phyloP scores from a whole-genome alignment of 53 echinoderm and acorn worm genomes.

The Actinopyga echinites region DNA sequence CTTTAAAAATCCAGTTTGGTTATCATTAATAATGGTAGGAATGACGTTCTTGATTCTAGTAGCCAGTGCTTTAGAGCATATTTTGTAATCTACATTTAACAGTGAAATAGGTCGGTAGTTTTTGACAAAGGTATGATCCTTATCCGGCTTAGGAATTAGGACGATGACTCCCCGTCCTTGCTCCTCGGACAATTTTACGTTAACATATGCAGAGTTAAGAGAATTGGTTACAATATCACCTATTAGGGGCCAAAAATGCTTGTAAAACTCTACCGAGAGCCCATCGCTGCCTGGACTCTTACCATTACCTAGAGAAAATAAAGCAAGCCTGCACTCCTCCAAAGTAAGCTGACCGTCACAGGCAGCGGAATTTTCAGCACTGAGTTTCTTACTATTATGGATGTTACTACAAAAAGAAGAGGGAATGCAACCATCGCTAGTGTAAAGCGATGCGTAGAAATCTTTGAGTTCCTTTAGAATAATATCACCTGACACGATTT shows the following conservation, averaged over 20 bases:
- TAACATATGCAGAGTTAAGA: not conserved
- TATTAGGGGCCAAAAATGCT: not conserved
- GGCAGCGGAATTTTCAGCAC: not conserved
- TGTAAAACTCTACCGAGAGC: not conserved
- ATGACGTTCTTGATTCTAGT: not conserved
- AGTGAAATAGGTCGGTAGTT: not conserved
- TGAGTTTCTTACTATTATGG: not conserved
- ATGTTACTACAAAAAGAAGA: constrained; percentile 1
- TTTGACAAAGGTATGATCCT: not conserved
- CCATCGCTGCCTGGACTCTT: constrained; percentile 10
- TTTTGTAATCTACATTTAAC: not conserved
- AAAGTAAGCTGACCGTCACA: not conserved
- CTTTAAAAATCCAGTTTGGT: constrained; percentile 40
- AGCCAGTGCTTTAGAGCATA: not conserved
- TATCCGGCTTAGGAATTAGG: not conserved
- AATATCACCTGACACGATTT: not conserved
- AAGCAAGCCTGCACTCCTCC: not conserved
- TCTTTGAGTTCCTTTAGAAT: not conserved
- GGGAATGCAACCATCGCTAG: not conserved
- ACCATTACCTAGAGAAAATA: constrained; percentile 15
- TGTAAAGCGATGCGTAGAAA: not conserved
- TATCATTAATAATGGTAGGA: not conserved
- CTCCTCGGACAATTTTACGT: not conserved
- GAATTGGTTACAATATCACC: constrained; percentile 17
- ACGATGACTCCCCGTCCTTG: not conserved